These are phyloP conservation scores for Lasaia peninsularis DNA, from an alignment of 1,140 invertebrate genomes.

Conservation along the genomic window DNA sequence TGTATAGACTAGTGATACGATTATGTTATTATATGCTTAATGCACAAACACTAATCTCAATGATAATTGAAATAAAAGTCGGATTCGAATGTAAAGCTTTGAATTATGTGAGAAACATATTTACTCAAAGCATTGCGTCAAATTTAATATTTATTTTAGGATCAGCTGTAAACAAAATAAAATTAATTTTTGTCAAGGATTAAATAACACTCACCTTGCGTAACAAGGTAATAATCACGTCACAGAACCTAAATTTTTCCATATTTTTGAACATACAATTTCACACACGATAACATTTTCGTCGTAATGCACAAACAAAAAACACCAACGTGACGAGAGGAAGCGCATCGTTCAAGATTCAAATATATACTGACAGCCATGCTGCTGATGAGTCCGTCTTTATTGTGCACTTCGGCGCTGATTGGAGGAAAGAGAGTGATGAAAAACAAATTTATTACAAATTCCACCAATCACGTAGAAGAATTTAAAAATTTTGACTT, in stretches of 20 bases:
- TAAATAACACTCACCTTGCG: constrained; percentile 46
- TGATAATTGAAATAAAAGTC: neutral
- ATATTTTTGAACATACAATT: constrained; percentile 64
- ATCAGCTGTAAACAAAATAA: constrained; percentile 1
- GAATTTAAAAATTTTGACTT: constrained; percentile 49
- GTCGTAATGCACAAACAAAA: constrained; percentile 73
- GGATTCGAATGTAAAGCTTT: neutral
- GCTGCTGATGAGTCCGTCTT: constrained; percentile 87
- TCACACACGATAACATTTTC: constrained; percentile 72
- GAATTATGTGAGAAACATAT: neutral
- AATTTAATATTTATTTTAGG: neutral
- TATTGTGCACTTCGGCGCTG: constrained; percentile 80
- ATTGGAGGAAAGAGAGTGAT: constrained; percentile 76
- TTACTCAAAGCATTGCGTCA: neutral
- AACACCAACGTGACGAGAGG: constrained; percentile 80
- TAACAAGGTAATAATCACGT: constrained; percentile 66
- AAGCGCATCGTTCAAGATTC: constrained; percentile 87
- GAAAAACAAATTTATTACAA: constrained; percentile 53
- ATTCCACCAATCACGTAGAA: constrained; percentile 53
- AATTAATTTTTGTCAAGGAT: neutral
- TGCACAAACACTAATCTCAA: neutral
- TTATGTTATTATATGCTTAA: constrained; percentile 24
- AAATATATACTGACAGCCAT: constrained; percentile 94
- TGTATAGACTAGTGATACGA: constrained; percentile 51
- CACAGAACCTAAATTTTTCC: constrained; percentile 65